phyloP scores from a whole-genome alignment of 1,140 invertebrate species.

The Drosophila yakuba region DNA sequence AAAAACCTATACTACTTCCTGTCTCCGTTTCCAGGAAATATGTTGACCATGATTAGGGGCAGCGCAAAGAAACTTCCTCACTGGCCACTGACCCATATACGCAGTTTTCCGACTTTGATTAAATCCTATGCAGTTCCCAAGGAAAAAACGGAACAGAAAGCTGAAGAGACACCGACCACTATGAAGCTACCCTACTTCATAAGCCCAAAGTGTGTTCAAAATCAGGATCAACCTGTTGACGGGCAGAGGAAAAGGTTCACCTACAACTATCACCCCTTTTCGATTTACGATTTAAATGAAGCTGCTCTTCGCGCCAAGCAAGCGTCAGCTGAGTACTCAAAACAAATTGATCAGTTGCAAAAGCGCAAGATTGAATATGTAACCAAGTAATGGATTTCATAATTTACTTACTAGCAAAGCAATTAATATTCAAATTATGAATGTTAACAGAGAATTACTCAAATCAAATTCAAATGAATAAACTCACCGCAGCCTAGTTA shows the following conservation, averaged over 20 bases:
- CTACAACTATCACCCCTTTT: slow-evolving; percentile 21
- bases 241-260: neutral
- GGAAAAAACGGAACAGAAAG: neutral
- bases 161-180: neutral
- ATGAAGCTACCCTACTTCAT: slow-evolving; percentile 17
- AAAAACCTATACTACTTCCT: slow-evolving; percentile 3
- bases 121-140: neutral
- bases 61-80: slow-evolving; percentile 1
- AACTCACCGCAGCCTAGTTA: neutral
- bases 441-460: too few relatives aligned
- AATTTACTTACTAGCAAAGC: too few relatives aligned
- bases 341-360: neutral
- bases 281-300: slow-evolving; percentile 18
- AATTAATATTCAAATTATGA: too few relatives aligned
- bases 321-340: neutral
- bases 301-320: neutral
- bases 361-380: neutral
- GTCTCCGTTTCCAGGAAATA: neutral
- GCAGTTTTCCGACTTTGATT: neutral
- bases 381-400: neutral
- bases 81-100: slow-evolving; percentile 7
- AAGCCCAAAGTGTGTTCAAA: slow-evolving; percentile 8
- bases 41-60: slow-evolving; percentile 15
- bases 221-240: neutral
- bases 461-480: too few relatives aligned